Evolutionary conservation across 2,113 vertebrate species (phyloP), one percentile per base, ranked within the genome.

Genomic region (Beaufortia kweichowensis): DNA sequence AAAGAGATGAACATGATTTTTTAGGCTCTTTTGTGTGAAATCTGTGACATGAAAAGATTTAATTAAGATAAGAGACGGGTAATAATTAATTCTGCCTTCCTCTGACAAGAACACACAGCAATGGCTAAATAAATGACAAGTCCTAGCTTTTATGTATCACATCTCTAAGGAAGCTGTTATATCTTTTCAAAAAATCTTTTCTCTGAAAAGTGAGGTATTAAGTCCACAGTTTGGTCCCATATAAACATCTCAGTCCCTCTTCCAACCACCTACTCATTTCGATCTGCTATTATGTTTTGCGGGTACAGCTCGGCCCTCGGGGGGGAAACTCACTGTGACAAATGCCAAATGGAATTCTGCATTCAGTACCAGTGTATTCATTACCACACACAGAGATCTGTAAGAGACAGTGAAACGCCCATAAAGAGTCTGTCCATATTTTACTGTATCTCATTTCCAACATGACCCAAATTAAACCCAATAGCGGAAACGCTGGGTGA

Each of bases 41-140:
- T 90, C 87, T 86, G 80, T 87, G 87, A 91, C 88, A 88, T 87
- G 88, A 90, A 88, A 90, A 92, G 90, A 92, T 92, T 92, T 92
- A 91, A 92, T 92, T 93, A 93, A 92, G 92, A 93, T 92, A 90
- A 84, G 82, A 79, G 60, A 85, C 86, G 79, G 87, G 83, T 87
- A 86, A 87, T 91, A 90, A 93, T 92, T 91, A 90, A 92, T 91
- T 91, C 85, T 83, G 85, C 86, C 85, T 76, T 80, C 88, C 74
- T 85, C 79, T 31, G 77, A 91, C 89, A 88, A 89, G 84, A 90
- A 90, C 85, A 90, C 85, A 87, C 83, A 87, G 77, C 70, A 64
- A 87, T 82, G 46, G 84, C 78, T 81, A 88, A 89, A 91, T 90
- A 89, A 88, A 92, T 92, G 85, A 88, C 71, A 33, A 78, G 69